Conservation (phyloP, 2,888 invertebrate species). For the Byasa hedistus region DNA sequence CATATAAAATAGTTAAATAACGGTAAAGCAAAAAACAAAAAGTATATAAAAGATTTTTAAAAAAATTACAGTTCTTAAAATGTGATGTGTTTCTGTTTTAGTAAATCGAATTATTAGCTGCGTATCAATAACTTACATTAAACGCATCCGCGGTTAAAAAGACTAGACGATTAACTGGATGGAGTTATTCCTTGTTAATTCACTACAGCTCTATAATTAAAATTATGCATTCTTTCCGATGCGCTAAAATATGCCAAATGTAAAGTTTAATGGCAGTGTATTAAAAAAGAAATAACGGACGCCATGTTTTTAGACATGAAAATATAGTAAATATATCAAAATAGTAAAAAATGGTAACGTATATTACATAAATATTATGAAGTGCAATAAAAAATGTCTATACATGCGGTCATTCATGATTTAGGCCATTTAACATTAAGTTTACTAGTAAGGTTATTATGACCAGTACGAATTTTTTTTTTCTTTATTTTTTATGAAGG, state of each 20-base stretch:
- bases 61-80: background rate
- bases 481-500: no score
- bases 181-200: constrained; percentile 7
- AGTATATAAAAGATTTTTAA: background rate
- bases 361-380: background rate
- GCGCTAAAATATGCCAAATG: background rate
- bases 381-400: background rate
- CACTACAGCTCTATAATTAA: background rate
- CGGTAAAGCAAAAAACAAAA: background rate
- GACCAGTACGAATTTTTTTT: no score
- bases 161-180: constrained; percentile 16
- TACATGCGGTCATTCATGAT: background rate
- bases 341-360: background rate
- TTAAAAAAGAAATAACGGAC: background rate
- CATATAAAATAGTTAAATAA: background rate
- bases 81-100: background rate
- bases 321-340: background rate
- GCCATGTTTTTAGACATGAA: background rate
- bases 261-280: background rate
- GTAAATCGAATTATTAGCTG: background rate
- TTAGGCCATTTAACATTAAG: no score
- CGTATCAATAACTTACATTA: constrained; percentile 6
- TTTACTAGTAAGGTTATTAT: no score
- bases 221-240: constrained; percentile 10
- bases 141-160: constrained; percentile 8